Conservation (phyloP, 2,888 invertebrate genomes). For the Apotomis turbidana region DNA sequence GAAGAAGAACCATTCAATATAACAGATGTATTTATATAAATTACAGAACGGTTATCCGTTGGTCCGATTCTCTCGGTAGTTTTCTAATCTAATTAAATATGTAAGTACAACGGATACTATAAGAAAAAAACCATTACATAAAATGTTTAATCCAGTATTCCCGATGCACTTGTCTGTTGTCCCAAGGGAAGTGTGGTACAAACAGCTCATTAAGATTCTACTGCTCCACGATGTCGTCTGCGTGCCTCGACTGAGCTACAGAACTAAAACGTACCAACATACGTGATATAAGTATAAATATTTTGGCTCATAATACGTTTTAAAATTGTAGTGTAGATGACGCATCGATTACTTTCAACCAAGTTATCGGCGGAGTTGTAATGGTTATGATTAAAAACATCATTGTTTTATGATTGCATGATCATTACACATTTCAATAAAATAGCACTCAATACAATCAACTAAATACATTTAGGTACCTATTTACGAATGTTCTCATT, state of each 20-base stretch:
- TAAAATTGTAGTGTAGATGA: neutral
- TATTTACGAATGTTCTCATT: no score
- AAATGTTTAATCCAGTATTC: neutral
- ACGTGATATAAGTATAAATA: neutral
- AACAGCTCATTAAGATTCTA: constrained; percentile 29
- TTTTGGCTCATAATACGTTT: neutral
- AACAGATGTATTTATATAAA: no score
- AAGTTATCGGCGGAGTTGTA: constrained; percentile 7
- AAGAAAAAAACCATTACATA: no score
- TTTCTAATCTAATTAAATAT: no score
- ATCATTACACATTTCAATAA: neutral
- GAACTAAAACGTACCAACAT: neutral
- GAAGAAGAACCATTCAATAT: no score
- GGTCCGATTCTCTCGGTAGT: no score
- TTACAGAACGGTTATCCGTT: no score
- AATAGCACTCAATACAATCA: constrained; percentile 8
- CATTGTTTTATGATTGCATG: constrained; percentile 11
- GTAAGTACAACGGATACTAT: no score
- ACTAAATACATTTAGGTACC: neutral
- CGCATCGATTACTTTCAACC: constrained; percentile 12
- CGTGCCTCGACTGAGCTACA: neutral
- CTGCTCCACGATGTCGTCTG: neutral
- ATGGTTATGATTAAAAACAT: constrained; percentile 7
- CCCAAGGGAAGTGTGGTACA: constrained; percentile 17
- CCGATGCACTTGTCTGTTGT: neutral